Evolutionary conservation across 2,113 vertebrate species (phyloP).

Genomic region (Felis chaus): DNA sequence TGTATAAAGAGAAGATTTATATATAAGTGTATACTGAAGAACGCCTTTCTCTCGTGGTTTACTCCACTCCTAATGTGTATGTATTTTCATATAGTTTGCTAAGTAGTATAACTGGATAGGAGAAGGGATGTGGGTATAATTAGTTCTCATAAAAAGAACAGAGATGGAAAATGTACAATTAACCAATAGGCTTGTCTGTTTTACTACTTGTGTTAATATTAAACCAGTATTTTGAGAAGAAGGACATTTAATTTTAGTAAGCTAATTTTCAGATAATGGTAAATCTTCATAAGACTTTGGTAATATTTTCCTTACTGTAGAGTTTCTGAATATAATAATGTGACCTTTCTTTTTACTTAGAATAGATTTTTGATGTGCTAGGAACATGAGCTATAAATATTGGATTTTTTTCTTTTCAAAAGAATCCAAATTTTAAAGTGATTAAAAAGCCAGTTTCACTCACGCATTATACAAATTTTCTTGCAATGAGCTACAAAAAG

Average conservation of each 20-base stretch:
- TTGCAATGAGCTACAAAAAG: constrained; percentile 57
- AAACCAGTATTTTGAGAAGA: constrained; percentile 36
- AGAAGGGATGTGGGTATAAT: background rate
- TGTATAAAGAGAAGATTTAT: background rate
- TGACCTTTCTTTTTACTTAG: constrained; percentile 66
- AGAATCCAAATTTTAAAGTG: constrained; percentile 55
- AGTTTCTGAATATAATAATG: constrained; percentile 45
- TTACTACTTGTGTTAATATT: constrained; percentile 15
- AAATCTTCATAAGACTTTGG: constrained; percentile 17
- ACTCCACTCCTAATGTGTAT: background rate
- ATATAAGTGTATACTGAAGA: background rate
- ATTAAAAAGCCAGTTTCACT: constrained; percentile 55
- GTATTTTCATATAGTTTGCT: background rate
- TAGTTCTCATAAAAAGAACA: constrained; percentile 19
- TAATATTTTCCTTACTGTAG: constrained; percentile 56
- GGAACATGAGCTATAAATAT: constrained; percentile 57
- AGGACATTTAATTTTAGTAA: constrained; percentile 33
- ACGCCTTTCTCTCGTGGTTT: background rate
- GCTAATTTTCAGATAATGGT: constrained; percentile 37
- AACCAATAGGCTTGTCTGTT: background rate
- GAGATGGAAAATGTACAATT: background rate
- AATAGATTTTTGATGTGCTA: constrained; percentile 63
- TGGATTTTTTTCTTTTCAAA: constrained; percentile 42
- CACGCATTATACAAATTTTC: constrained; percentile 58
- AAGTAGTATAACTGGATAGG: constrained; percentile 3